Conservation (phyloP, 2,113 vertebrate species). For the Ptilonorhynchus violaceus region DNA sequence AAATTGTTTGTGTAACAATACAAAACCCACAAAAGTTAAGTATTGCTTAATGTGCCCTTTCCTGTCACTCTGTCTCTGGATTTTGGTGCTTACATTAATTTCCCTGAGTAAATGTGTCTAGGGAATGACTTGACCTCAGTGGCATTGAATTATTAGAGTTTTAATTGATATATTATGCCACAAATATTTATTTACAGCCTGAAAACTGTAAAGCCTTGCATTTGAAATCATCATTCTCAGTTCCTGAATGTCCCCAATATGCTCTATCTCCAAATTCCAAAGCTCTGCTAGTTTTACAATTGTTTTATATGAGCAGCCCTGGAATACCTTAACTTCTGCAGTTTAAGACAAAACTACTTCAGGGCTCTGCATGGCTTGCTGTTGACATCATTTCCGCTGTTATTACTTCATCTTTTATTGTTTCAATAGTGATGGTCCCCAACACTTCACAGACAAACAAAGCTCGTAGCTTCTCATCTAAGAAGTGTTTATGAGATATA, state of each 20-base stretch:
- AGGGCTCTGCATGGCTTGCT: background rate
- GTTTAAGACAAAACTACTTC: background rate
- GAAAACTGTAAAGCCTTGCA: background rate
- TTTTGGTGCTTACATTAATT: background rate
- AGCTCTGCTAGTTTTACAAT: background rate
- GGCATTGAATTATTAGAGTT: background rate
- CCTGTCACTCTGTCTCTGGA: background rate
- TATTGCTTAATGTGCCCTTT: background rate
- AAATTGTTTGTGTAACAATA: background rate
- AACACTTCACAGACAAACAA: background rate
- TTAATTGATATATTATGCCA: background rate
- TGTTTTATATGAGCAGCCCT: background rate
- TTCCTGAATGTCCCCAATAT: background rate
- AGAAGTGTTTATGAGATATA: background rate
- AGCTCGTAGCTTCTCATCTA: rapidly evolving
- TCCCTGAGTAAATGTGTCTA: background rate
- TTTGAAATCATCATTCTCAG: background rate
- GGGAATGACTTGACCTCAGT: background rate
- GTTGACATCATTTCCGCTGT: background rate
- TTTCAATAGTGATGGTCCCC: background rate
- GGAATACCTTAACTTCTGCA: background rate
- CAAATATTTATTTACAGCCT: background rate
- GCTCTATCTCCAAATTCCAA: background rate
- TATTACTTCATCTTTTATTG: background rate
- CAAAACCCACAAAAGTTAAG: background rate